These are phyloP conservation scores for Diploscapter pachys DNA, from an alignment of 1,140 invertebrate genomes.

Conservation along the genomic window DNA sequence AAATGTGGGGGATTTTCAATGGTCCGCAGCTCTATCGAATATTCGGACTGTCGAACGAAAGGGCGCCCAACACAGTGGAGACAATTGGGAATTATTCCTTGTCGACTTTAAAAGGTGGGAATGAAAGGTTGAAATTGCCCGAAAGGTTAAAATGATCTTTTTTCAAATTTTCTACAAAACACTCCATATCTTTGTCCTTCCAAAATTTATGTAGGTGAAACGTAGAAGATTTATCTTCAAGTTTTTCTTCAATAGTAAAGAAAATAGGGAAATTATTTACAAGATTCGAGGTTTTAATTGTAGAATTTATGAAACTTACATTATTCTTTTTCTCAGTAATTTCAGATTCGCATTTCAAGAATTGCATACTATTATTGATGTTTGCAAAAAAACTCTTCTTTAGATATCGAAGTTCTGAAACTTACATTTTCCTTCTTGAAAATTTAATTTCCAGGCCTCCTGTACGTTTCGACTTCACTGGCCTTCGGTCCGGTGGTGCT, in stretches of 20 bases:
- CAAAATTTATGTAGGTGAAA: neutral
- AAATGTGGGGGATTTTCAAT: too few relatives aligned
- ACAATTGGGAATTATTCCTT: too few relatives aligned
- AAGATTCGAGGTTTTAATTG: too few relatives aligned
- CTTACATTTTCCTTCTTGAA: too few relatives aligned
- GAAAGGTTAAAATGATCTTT: neutral
- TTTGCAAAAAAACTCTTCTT: neutral
- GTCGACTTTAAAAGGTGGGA: too few relatives aligned
- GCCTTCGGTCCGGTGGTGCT: slow-evolving; percentile 24
- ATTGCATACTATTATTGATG: neutral
- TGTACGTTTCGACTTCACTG: slow-evolving; percentile 20
- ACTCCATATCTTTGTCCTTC: too few relatives aligned
- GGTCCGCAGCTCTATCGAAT: too few relatives aligned
- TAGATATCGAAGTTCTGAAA: too few relatives aligned
- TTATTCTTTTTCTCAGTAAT: slow-evolving; percentile 11
- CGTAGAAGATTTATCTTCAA: neutral
- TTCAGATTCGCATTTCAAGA: neutral
- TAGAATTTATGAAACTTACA: neutral
- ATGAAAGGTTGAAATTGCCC: neutral
- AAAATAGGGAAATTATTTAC: too few relatives aligned
- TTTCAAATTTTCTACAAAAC: neutral
- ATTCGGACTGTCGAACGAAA: too few relatives aligned
- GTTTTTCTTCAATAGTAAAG: neutral
- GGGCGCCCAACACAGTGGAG: too few relatives aligned
- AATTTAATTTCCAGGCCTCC: slow-evolving; percentile 6